Evolutionary conservation across 2,113 vertebrate genomes (phyloP).

Genomic region (Bufo gargarizans): DNA sequence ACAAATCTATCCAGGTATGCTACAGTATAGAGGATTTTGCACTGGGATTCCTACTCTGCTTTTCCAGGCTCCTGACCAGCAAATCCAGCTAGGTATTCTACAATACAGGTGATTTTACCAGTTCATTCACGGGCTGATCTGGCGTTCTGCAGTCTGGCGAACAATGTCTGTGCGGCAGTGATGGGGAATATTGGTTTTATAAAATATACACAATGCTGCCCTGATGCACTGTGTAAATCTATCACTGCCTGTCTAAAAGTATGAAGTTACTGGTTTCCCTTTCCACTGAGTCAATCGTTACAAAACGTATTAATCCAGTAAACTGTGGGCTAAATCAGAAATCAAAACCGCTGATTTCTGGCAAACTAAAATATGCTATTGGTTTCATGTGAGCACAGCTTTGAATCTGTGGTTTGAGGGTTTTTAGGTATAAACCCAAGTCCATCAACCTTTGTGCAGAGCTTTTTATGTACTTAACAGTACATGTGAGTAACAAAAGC

Average conservation of each 20-base stretch:
- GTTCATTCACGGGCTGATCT: no score
- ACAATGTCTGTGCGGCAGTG: no score
- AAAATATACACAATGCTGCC: no score
- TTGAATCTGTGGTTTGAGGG: background rate
- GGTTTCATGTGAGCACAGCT: background rate
- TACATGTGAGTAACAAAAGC: background rate
- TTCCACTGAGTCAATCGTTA: background rate
- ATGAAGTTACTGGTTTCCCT: background rate
- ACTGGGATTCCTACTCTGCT: no score
- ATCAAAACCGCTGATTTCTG: background rate
- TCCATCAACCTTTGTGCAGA: background rate
- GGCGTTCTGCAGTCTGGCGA: no score
- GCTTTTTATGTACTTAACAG: background rate
- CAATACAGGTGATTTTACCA: no score
- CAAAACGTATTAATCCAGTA: background rate
- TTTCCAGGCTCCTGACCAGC: no score
- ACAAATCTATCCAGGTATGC: no score
- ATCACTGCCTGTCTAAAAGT: background rate
- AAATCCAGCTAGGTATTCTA: no score
- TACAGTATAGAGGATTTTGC: no score
- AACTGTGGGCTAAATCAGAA: background rate
- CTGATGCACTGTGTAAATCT: no score
- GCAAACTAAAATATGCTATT: background rate
- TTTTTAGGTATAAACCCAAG: background rate
- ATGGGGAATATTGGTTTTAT: no score